Base-by-base conservation (phyloP, 2,888 invertebrate genomes). In the Drosophila ustulata region DNA sequence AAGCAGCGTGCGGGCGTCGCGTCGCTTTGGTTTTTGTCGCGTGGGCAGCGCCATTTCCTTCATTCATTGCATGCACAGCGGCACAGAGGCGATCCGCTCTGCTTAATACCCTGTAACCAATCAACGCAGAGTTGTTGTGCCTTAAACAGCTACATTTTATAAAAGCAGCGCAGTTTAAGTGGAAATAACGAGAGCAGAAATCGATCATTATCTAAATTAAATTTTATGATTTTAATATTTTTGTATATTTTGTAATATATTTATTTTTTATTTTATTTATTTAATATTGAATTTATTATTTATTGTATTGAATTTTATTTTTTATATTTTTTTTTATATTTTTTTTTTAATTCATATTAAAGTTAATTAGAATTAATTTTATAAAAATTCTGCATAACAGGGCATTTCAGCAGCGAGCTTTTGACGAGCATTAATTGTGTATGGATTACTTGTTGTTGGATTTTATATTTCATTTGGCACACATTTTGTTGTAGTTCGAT, bases 401-500 rank as follows among this genome's bases (percentile, higher is more conserved):
- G 47, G 61, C 13, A 70, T 51, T n/a, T 28, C 1, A 1, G 7
- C 2, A 8, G 0, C 13, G n/a, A 23, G 41, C 65, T 43, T 11
- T 3, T 18, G 3, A 6, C 1, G 3, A 8, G 11, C 26, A 7
- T 3, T 11, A 6, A 37, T 39, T 23, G 9, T 13, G 2, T 52
- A 9, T 28, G 6, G 18, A 62, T 37, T 62, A 7, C 11, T 3
- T 30, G 28, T 63, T 52, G 30, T 55, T 59, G 46, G 61, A 67
- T 65, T 70, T 75, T 70, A 73, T 80, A 58, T 80, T 71, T 67
- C 69, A 76, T 77, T 86, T 83, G 82, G 82, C 82, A 82, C 83
- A 82, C 81, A 86, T 83, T 83, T 77, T 71, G 50, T 52, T 72
- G 52, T 67, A 75, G 71, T 80, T 78, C 71, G 80, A 78, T 68